phyloP scores from a whole-genome alignment of 2,797 vertebrate genomes.

The Zalophus californianus region DNA sequence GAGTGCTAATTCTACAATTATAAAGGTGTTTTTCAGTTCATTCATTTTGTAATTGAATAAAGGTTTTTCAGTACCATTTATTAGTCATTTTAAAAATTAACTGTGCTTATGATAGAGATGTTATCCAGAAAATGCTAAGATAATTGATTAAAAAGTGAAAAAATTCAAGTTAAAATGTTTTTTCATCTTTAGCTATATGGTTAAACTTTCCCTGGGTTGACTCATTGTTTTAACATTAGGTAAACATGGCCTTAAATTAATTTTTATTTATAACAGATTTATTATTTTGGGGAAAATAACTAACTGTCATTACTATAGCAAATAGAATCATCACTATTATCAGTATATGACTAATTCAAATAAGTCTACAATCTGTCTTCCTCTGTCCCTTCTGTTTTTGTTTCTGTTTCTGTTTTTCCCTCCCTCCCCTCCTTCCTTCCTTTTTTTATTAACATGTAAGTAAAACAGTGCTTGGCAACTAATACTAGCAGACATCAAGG shows the following conservation, averaged over 20 bases:
- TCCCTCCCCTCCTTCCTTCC: not conserved
- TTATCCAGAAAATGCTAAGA: not conserved
- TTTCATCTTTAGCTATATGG: not conserved
- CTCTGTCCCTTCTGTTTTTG: too few species aligned
- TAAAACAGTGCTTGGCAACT: not conserved
- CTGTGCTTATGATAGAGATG: not conserved
- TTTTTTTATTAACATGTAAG: not conserved
- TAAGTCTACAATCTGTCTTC: too few species aligned
- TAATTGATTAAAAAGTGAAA: not conserved
- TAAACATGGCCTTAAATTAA: not conserved
- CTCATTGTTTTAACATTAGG: not conserved
- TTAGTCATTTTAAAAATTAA: not conserved
- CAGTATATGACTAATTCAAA: not conserved
- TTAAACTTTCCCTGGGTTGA: not conserved
- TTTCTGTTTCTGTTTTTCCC: not conserved
- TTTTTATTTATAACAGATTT: not conserved
- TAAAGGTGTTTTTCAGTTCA: not conserved
- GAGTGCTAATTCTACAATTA: not conserved
- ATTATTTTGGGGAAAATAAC: not conserved
- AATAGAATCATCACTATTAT: not conserved
- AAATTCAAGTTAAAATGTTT: not conserved
- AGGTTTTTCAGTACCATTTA: not conserved
- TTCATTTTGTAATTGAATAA: slow-evolving; percentile 1
- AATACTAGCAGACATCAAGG: not conserved
- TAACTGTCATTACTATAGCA: not conserved